A percentile compares a stretch with the other conserved stretches of the same genome.
Conservation (phyloP, 2,797 vertebrate genomes). For the Phalloptychus januarius region DNA sequence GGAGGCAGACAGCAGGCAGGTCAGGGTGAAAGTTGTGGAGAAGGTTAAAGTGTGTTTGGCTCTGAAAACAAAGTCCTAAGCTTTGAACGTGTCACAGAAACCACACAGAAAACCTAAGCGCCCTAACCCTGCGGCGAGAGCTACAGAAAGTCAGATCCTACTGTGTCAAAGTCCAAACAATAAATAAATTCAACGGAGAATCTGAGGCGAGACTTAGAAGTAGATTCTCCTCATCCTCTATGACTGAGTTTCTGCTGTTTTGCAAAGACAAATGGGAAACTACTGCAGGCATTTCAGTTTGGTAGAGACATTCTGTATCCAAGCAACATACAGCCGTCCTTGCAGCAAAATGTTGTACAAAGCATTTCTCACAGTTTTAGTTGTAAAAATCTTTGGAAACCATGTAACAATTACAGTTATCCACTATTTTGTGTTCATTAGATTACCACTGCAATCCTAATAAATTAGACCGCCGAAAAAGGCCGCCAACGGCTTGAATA, state of each 20-base stretch:
- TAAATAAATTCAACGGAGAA: background rate
- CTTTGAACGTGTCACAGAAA: background rate
- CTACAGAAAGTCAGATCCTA: background rate
- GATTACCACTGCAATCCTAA: background rate
- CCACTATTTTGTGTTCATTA: background rate
- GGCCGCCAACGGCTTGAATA: background rate
- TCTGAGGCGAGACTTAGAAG: background rate
- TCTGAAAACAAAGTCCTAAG: background rate
- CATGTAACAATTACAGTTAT: background rate
- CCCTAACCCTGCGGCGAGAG: background rate
- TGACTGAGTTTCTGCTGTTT: background rate
- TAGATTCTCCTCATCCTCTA: background rate
- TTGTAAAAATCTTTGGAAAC: background rate
- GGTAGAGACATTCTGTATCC: background rate
- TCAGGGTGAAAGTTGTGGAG: background rate
- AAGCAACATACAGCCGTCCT: background rate
- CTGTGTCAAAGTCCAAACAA: background rate
- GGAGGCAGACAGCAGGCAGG: background rate
- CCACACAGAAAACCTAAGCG: background rate
- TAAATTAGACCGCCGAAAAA: background rate
- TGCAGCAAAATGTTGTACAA: background rate
- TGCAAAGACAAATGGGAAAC: background rate
- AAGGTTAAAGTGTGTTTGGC: background rate
- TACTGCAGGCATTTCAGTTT: background rate
- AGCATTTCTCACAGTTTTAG: background rate